Conservation (phyloP, 2,113 vertebrate genomes). For the Xiphophorus couchianus region DNA sequence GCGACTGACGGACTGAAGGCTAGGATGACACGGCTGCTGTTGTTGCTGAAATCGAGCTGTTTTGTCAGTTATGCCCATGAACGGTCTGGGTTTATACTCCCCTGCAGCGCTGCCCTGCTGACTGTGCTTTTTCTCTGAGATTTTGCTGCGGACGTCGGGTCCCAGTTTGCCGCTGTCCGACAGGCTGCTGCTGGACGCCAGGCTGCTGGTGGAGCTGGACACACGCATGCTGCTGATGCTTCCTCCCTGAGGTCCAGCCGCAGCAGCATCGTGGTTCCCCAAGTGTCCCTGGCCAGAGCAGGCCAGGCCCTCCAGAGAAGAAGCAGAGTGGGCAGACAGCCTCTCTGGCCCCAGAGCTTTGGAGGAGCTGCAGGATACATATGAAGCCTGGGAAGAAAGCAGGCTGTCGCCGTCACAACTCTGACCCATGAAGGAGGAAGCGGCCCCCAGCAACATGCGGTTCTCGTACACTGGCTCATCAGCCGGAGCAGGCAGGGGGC, state of each 20-base stretch:
- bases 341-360: constrained; percentile 77
- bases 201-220: constrained; percentile 87
- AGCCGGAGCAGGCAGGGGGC: constrained; percentile 60
- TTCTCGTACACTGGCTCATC: constrained; percentile 74
- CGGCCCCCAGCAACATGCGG: constrained; percentile 59
- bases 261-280: constrained; percentile 43
- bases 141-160: constrained; percentile 86
- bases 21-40: constrained; percentile 57
- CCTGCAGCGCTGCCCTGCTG: constrained; percentile 64
- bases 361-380: constrained; percentile 68
- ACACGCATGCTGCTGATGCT: constrained; percentile 75
- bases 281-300: constrained; percentile 44
- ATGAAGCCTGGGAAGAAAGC: constrained; percentile 53
- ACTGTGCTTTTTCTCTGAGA: constrained; percentile 78
- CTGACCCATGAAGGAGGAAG: constrained; percentile 54
- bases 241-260: constrained; percentile 69
- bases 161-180: constrained; percentile 86
- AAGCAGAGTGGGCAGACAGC: constrained; percentile 74
- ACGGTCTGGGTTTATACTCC: constrained; percentile 88
- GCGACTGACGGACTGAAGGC: constrained; percentile 67
- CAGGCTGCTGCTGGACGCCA: constrained; percentile 86
- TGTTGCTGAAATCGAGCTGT: constrained; percentile 85
- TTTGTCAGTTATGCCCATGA: constrained; percentile 98
- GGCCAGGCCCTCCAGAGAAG: constrained; percentile 71
- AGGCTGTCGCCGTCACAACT: constrained; percentile 68